These are phyloP conservation scores for Megamerina dolium DNA, from an alignment of 2,888 invertebrate genomes.

Conservation along the genomic window DNA sequence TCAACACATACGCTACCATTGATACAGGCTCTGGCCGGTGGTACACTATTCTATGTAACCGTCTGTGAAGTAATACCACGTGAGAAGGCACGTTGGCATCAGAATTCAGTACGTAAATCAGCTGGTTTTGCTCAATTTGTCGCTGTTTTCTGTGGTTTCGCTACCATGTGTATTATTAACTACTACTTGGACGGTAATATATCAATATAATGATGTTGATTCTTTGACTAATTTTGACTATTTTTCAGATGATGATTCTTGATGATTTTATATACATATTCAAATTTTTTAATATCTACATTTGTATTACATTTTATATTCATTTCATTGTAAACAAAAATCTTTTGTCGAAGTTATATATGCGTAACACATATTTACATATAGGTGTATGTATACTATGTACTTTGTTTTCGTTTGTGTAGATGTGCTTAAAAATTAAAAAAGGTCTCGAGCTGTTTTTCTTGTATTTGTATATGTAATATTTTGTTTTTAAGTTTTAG, in stretches of 20 bases:
- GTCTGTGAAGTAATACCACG: slow-evolving; percentile 71
- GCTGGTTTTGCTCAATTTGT: slow-evolving; percentile 62
- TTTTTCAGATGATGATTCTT: slow-evolving; percentile 12
- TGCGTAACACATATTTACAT: no score
- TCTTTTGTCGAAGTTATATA: no score
- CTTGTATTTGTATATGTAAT: no score
- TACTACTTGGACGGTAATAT: slow-evolving; percentile 52
- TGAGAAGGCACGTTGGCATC: slow-evolving; percentile 69
- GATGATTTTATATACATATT: neutral
- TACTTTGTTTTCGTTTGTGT: no score
- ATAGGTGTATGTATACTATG: no score
- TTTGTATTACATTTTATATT: neutral
- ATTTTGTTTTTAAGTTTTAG: no score
- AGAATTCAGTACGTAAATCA: slow-evolving; percentile 49
- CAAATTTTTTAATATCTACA: neutral
- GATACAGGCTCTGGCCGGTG: slow-evolving; percentile 68
- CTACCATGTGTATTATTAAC: slow-evolving; percentile 59
- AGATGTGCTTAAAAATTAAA: no score
- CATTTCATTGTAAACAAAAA: no score
- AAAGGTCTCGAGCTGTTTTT: no score
- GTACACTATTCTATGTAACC: slow-evolving; percentile 70
- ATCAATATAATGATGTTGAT: neutral
- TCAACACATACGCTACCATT: slow-evolving; percentile 53
- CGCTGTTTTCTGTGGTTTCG: slow-evolving; percentile 58
- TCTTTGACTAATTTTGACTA: slow-evolving; percentile 9